Conservation (phyloP, 2,113 vertebrate species). For the Scomber scombrus region DNA sequence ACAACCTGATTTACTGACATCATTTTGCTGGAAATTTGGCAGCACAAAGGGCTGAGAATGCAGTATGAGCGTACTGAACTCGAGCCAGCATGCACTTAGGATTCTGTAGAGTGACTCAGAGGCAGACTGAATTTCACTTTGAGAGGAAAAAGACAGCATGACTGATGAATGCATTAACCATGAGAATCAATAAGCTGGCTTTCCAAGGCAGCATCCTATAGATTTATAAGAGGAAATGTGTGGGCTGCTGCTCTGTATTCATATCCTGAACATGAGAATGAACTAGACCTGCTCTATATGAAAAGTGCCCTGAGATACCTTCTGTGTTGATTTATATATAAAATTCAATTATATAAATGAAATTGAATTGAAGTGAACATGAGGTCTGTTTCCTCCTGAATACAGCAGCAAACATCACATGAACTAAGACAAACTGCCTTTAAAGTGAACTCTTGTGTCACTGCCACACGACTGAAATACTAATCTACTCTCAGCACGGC, state of each 20-base stretch:
- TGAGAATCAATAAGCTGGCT: constrained; percentile 58
- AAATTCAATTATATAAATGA: too few relatives aligned
- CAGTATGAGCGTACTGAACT: constrained; percentile 23
- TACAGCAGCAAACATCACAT: not conserved
- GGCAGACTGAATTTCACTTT: constrained; percentile 55
- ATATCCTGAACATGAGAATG: not conserved
- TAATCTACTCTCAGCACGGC: not conserved
- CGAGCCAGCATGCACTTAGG: constrained; percentile 48
- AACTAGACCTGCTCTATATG: too few relatives aligned
- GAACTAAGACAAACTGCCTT: not conserved
- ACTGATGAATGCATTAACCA: constrained; percentile 47
- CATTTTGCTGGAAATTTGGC: constrained; percentile 16
- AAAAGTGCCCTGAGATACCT: too few relatives aligned
- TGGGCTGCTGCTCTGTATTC: constrained; percentile 24
- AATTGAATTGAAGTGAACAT: not conserved
- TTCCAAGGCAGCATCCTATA: constrained; percentile 21
- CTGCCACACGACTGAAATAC: not conserved
- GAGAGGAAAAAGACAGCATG: not conserved
- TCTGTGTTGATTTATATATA: too few relatives aligned
- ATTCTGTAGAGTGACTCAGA: constrained; percentile 27
- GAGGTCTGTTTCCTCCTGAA: not conserved
- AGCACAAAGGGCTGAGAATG: constrained; percentile 18
- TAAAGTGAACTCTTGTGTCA: not conserved
- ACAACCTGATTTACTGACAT: constrained; percentile 40
- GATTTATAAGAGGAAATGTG: constrained; percentile 36